Evolutionary conservation across 1,140 invertebrate species (phyloP).

Genomic region (Thereuonema tuberculata): DNA sequence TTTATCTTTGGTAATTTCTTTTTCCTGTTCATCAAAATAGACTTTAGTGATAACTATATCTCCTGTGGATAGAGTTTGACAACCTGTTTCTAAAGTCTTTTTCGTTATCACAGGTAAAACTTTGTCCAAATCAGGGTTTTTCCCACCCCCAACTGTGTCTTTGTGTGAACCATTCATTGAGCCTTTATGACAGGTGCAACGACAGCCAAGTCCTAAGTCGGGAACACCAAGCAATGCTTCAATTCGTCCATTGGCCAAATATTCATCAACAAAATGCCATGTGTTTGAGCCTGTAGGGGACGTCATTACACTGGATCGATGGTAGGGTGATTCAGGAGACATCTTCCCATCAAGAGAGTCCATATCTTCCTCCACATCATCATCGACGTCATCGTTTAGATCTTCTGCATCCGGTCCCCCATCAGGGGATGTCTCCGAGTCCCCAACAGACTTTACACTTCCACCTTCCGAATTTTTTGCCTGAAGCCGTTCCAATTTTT

Average conservation of each 20-base stretch:
- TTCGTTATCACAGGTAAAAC: not conserved
- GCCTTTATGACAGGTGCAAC: slow-evolving; percentile 21
- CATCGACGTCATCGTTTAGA: slow-evolving; percentile 41
- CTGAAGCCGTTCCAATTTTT: slow-evolving; percentile 79
- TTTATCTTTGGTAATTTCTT: no score
- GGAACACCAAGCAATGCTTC: not conserved
- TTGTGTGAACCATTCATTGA: not conserved
- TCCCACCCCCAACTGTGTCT: not conserved
- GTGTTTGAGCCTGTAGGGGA: not conserved
- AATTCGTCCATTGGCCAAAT: slow-evolving; percentile 3
- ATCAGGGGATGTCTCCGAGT: slow-evolving; percentile 16
- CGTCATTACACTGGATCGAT: not conserved
- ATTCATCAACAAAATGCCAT: not conserved
- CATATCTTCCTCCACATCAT: slow-evolving; percentile 13
- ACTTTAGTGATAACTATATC: slow-evolving; percentile 85
- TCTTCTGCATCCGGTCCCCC: slow-evolving; percentile 36
- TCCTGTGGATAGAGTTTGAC: slow-evolving; percentile 79
- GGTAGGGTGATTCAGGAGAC: slow-evolving; percentile 15
- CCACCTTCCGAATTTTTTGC: slow-evolving; percentile 20
- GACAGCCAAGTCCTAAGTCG: slow-evolving; percentile 16
- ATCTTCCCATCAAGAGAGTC: slow-evolving; percentile 15
- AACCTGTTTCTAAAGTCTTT: slow-evolving; percentile 36
- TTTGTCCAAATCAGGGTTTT: not conserved
- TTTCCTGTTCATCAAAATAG: slow-evolving; percentile 51
- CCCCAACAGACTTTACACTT: slow-evolving; percentile 21